Evolutionary conservation across 2,113 vertebrate genomes (phyloP).

Genomic region (Leuciscus idus): DNA sequence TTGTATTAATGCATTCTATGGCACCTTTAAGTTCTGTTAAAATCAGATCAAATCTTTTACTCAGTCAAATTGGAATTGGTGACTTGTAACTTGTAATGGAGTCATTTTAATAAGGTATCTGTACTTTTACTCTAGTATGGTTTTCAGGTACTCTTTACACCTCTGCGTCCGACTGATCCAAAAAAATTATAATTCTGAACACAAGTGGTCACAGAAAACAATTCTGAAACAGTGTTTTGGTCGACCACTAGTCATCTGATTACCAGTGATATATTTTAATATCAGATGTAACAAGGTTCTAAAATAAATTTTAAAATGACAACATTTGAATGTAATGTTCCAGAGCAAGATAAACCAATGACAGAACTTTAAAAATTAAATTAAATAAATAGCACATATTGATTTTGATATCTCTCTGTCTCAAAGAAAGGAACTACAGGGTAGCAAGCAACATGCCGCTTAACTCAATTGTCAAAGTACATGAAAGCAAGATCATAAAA

Average conservation of each 20-base stretch:
- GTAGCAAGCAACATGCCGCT: background rate
- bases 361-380: background rate
- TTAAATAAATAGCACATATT: background rate
- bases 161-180: no score
- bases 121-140: no score
- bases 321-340: background rate
- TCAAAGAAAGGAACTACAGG: background rate
- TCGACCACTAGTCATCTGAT: background rate
- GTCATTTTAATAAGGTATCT: no score
- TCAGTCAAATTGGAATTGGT: no score
- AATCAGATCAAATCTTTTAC: no score
- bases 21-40: no score
- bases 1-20: no score
- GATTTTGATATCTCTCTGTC: background rate
- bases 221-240: background rate
- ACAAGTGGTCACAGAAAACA: background rate
- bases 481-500: constrained; percentile 47
- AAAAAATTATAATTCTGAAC: background rate
- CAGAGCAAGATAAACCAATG: background rate
- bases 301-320: background rate
- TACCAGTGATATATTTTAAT: background rate
- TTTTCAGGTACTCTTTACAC: no score
- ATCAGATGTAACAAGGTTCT: background rate
- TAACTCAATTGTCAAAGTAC: constrained; percentile 4
- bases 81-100: no score